Conservation (phyloP, 2,888 invertebrate genomes). For the Erpobdella octoculata region DNA sequence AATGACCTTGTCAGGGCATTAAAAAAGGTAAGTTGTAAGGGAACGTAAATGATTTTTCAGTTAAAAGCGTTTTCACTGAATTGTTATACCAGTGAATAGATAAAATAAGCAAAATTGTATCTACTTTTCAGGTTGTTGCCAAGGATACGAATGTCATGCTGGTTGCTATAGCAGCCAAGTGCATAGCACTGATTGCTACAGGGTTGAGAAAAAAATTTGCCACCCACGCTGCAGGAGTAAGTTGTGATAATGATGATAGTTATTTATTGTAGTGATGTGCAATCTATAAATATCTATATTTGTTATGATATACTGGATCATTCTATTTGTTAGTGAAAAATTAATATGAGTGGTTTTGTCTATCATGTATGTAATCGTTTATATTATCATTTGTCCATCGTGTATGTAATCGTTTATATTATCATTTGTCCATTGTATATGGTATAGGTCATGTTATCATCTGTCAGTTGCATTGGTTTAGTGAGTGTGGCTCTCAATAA, state of each 20-base stretch:
- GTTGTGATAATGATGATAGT: constrained; percentile 3
- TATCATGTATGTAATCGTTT: not conserved
- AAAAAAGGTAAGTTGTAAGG: constrained; percentile 80
- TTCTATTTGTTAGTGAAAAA: no score
- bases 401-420: not conserved
- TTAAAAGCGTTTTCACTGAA: no score
- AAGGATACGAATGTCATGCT: constrained; percentile 93
- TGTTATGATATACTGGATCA: no score
- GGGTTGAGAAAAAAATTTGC: constrained; percentile 81
- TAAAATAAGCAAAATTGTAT: no score
- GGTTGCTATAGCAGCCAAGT: constrained; percentile 76
- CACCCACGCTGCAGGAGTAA: constrained; percentile 62
- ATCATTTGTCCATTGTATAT: not conserved
- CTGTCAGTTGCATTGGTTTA: not conserved
- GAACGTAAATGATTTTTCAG: no score
- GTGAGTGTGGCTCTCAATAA: no score
- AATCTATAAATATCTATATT: no score
- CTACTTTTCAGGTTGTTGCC: constrained; percentile 63
- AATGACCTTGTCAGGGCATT: constrained; percentile 76
- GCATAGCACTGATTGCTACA: constrained; percentile 70
- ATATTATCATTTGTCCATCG: not conserved
- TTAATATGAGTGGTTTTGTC: not conserved
- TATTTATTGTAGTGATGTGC: not conserved
- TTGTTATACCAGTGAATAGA: no score
- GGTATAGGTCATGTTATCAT: no score